Conservation (phyloP, 1,140 invertebrate species). For the Fragariocoptes setiger region DNA sequence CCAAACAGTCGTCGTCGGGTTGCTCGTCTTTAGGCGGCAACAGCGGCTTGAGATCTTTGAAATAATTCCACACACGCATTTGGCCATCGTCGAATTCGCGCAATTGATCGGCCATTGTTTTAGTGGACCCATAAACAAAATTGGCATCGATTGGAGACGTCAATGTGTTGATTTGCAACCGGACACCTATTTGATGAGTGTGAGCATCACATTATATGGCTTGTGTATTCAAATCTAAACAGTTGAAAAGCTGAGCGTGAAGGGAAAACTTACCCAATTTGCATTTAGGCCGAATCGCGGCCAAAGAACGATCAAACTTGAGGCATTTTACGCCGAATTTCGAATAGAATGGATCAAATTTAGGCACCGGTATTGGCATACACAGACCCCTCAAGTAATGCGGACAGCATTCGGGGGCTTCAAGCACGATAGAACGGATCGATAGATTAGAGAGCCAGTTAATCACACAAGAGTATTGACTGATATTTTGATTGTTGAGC, state of each 20-base stretch:
- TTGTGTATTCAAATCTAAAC: not conserved
- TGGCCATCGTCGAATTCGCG: conserved; percentile 14
- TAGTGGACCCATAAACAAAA: conserved; percentile 21
- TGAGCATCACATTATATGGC: not conserved
- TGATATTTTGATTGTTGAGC: not conserved
- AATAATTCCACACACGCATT: conserved; percentile 15
- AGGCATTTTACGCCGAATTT: conserved; percentile 27
- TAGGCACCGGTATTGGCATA: conserved; percentile 51
- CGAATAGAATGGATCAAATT: conserved; percentile 59
- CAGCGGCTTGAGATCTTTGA: conserved; percentile 52
- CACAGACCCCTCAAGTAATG: conserved; percentile 29
- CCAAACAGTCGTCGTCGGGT: conserved; percentile 58
- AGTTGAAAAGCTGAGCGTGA: not conserved
- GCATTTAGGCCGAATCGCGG: conserved; percentile 18
- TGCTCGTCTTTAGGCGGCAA: conserved; percentile 52
- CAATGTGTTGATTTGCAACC: conserved; percentile 19
- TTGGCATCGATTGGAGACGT: conserved; percentile 21
- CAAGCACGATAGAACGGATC: conserved; percentile 23
- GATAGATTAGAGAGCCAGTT: conserved; percentile 24
- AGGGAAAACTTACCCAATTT: conserved; percentile 17
- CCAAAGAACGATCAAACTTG: conserved; percentile 19
- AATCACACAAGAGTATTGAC: conserved; percentile 19
- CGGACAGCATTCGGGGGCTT: not conserved
- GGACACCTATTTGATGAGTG: conserved; percentile 17
- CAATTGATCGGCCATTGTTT: conserved; percentile 17